Percentiles rank a stretch among this genome's conserved stretches.
Evolutionary conservation across 2,888 invertebrate species (phyloP).

Genomic region (Aelia acuminata): DNA sequence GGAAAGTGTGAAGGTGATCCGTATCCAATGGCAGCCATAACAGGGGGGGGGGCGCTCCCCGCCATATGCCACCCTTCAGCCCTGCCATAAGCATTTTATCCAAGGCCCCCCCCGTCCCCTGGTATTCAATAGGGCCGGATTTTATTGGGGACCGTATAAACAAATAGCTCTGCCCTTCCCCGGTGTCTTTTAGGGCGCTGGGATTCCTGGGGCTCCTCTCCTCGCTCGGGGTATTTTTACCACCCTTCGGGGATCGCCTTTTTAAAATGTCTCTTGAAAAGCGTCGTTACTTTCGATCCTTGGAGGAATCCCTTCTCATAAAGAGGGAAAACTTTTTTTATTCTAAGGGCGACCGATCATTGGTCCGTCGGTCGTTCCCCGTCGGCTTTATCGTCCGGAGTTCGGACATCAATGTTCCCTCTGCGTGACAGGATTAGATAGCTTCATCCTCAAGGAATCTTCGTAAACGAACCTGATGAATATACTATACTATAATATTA

Average conservation of each 20-base stretch:
- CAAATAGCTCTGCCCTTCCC: slow-evolving; percentile 62
- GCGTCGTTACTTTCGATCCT: slow-evolving; percentile 1
- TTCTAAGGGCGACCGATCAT: background rate
- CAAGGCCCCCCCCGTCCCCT: background rate
- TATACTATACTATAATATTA: too few species aligned
- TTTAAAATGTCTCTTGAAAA: slow-evolving; percentile 47
- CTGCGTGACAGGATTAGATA: background rate
- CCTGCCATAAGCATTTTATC: slow-evolving; percentile 58
- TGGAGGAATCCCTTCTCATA: background rate
- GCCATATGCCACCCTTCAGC: slow-evolving; percentile 39
- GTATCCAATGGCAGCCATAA: slow-evolving; percentile 54
- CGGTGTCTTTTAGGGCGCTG: slow-evolving; percentile 39
- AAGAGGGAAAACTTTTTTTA: slow-evolving; percentile 28
- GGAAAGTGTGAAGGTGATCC: slow-evolving; percentile 51
- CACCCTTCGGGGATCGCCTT: slow-evolving; percentile 36
- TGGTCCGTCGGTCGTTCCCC: background rate
- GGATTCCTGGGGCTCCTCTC: slow-evolving; percentile 44
- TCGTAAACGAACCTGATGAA: too few species aligned
- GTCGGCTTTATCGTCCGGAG: background rate
- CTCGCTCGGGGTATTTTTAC: slow-evolving; percentile 26
- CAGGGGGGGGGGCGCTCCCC: background rate
- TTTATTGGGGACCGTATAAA: slow-evolving; percentile 64
- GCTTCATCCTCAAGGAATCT: too few species aligned
- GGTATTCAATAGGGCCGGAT: slow-evolving; percentile 63
- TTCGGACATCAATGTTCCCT: background rate